Evolutionary conservation across 2,888 invertebrate species (phyloP).

Genomic region (Drosophila monieri): DNA sequence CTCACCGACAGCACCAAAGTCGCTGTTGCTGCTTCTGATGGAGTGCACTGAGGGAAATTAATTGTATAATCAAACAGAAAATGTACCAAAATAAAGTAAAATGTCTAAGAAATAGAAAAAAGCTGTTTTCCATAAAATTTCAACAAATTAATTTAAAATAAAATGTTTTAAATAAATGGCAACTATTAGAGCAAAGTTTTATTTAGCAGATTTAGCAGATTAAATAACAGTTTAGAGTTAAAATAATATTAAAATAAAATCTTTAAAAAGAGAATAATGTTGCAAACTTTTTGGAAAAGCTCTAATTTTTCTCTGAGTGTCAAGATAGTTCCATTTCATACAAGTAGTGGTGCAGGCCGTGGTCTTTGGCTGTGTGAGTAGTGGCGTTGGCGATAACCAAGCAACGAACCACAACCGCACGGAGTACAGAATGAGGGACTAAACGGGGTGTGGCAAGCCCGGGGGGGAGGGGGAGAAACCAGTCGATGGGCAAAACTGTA

Average conservation of each 20-base stretch:
- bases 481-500: conserved; percentile 64
- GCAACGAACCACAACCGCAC: conserved; percentile 78
- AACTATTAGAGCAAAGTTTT: too few relatives aligned
- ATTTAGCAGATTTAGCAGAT: too few relatives aligned
- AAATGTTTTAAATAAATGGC: too few relatives aligned
- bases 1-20: conserved; percentile 77
- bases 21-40: conserved; percentile 42
- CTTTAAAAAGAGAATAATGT: too few relatives aligned
- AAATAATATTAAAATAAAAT: too few relatives aligned
- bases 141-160: too few relatives aligned
- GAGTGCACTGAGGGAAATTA: conserved; percentile 3
- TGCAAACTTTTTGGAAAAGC: too few relatives aligned
- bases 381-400: conserved; percentile 74
- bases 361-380: conserved; percentile 47
- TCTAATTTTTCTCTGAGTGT: conserved; percentile 5
- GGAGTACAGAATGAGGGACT: conserved; percentile 3
- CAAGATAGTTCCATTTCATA: conserved; percentile 12
- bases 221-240: too few relatives aligned
- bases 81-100: not conserved
- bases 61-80: not conserved
- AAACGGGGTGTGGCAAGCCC: conserved; percentile 4
- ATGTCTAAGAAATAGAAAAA: too few relatives aligned
- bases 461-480: conserved; percentile 8
- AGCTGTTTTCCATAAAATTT: too few relatives aligned
- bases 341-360: conserved; percentile 28